phyloP scores from a whole-genome alignment of 2,797 vertebrate species.

The Pangasius djambal region DNA sequence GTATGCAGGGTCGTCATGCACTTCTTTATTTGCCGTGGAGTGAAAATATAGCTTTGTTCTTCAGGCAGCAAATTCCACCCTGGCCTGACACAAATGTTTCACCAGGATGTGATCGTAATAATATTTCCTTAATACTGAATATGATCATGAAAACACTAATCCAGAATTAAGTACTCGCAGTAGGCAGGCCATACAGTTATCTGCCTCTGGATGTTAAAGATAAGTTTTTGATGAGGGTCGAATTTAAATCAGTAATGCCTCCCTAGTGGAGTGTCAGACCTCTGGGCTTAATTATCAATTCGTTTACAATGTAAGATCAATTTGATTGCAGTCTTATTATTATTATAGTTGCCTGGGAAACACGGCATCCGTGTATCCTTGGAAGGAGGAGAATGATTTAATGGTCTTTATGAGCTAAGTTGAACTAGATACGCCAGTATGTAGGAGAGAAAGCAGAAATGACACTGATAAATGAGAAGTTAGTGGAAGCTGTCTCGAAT shows the following conservation, averaged over 20 bases:
- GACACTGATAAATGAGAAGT: slow-evolving; percentile 20
- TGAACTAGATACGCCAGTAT: background rate
- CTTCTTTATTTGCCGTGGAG: slow-evolving; percentile 18
- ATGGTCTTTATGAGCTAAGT: slow-evolving; percentile 29
- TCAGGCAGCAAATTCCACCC: slow-evolving; percentile 23
- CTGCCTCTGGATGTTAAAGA: background rate
- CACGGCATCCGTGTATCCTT: background rate
- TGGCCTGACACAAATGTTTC: background rate
- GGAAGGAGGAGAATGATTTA: slow-evolving; percentile 27
- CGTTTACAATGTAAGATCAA: slow-evolving; percentile 11
- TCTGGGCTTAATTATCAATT: slow-evolving; percentile 28
- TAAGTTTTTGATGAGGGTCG: background rate
- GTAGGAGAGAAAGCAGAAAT: slow-evolving; percentile 24
- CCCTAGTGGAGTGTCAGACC: slow-evolving; percentile 11
- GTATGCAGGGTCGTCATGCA: slow-evolving; percentile 26
- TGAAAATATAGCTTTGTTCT: slow-evolving; percentile 30
- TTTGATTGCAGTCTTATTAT: slow-evolving; percentile 9
- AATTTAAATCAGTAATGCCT: slow-evolving; percentile 1
- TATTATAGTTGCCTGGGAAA: slow-evolving; percentile 28
- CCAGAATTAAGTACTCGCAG: background rate
- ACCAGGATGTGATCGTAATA: background rate
- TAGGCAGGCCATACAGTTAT: background rate
- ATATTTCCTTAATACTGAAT: slow-evolving; percentile 14
- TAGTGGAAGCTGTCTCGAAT: slow-evolving; percentile 21
- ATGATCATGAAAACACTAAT: background rate